Evolutionary conservation across 1,140 invertebrate species (phyloP), one percentile per base, ranked within the genome.

Genomic region (Forficula auricularia): DNA sequence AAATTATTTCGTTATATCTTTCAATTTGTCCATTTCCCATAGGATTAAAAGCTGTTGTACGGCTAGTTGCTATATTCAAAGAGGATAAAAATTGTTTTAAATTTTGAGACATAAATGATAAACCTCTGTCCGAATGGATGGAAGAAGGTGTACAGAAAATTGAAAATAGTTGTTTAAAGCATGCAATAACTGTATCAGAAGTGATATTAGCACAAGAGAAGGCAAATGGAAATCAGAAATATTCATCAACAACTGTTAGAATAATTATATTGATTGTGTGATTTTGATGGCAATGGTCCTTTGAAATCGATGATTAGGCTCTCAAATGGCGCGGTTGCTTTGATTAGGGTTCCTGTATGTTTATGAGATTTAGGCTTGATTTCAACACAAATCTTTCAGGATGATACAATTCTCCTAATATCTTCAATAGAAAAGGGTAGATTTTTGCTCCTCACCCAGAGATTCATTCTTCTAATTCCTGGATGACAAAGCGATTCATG

Each of bases 221-320:
- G 33, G 38, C 47, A 51, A 57, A 59, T 15, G 54, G 55, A 45
- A 56, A 60, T 36, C 56, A 40, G 7, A 52, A 58, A 37, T 44
- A 58, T 44, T 58, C 53, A 46, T 58, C 54, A n/a, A 57, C 44
- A 34, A 57, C 40, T 9, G 47, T 55, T 8, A 55, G 37, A n/a
- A 53, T 10, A n/a, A n/a, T n/a, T n/a, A 38, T 56, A 57, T 20
- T 38, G 38, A 37, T 57, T 57, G 13, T 36, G 43, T 10, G 48
- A 41, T 13, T 14, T 27, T n/a, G 52, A 46, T 31, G 52, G 46
- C 10, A 57, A 18, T 13, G 54, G 55, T 10, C 51, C 49, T 45
- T 57, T 57, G 37, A 57, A 57, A 44, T 53, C 55, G 9, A 58
- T 36, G 31, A 48, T 53, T 8, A 55, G 22, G 18, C 43, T 15